A percentile compares a stretch with the other conserved stretches of the same genome.
Conservation (phyloP, 1,140 invertebrate genomes). For the Trichogramma pretiosum region DNA sequence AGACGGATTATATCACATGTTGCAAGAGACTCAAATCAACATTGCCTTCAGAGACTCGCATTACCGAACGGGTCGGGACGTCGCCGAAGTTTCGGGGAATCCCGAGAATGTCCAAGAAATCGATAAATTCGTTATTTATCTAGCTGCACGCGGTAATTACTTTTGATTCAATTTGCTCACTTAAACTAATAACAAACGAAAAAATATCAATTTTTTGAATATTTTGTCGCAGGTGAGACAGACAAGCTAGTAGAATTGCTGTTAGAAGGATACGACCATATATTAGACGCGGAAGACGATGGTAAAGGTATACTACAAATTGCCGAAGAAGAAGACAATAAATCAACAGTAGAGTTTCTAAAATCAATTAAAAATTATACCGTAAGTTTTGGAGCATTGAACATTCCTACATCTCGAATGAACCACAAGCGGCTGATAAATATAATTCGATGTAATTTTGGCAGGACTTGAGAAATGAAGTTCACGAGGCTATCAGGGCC, state of each 20-base stretch:
- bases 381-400: too few species aligned
- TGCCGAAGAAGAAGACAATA: conserved; percentile 53
- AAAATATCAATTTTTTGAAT: too few species aligned
- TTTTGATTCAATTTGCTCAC: not conserved
- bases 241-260: conserved; percentile 68
- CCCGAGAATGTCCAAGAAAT: conserved; percentile 73
- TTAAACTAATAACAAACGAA: too few species aligned
- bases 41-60: conserved; percentile 70
- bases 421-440: too few species aligned
- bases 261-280: conserved; percentile 78
- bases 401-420: too few species aligned
- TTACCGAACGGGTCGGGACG: conserved; percentile 78
- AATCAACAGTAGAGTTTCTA: conserved; percentile 56
- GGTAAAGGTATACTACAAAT: conserved; percentile 60
- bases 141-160: conserved; percentile 65
- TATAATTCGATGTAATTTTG: too few species aligned
- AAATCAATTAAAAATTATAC: conserved; percentile 63
- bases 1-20: conserved; percentile 64
- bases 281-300: conserved; percentile 67
- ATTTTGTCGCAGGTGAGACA: conserved; percentile 54
- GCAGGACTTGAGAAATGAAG: conserved; percentile 62
- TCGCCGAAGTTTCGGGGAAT: conserved; percentile 68
- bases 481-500: conserved; percentile 65
- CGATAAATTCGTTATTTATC: conserved; percentile 66
- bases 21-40: conserved; percentile 69